Percentiles rank a stretch among this genome's conserved stretches.
phyloP scores from a whole-genome alignment of 1,140 invertebrate genomes.

The Leptonema lineaticorne region DNA sequence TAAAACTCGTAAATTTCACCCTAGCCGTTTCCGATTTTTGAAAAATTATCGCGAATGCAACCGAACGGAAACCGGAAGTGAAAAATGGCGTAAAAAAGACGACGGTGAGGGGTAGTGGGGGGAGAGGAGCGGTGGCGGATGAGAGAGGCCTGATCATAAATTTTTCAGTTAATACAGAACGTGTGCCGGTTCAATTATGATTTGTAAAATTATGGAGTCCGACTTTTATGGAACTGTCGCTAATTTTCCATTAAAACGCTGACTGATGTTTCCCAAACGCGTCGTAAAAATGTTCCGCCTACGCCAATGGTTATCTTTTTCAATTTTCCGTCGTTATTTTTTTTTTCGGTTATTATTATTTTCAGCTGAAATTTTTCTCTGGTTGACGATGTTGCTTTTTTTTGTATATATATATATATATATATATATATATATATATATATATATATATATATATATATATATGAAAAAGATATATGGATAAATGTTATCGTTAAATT shows the following conservation, averaged over 20 bases:
- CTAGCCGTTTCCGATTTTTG: no score
- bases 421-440: not conserved
- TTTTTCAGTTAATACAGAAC: not conserved
- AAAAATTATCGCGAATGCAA: no score
- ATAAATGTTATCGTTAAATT: not conserved
- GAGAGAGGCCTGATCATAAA: no score
- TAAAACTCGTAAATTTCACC: no score
- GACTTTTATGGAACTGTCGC: conserved; percentile 3
- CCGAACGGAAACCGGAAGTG: no score
- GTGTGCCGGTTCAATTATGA: not conserved
- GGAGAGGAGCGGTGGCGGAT: no score
- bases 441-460: not conserved
- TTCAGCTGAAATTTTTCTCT: not conserved
- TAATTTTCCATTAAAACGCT: conserved; percentile 21
- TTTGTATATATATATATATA: not conserved
- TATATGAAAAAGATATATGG: not conserved
- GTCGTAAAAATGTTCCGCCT: conserved; percentile 4
- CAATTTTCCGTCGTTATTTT: conserved; percentile 7
- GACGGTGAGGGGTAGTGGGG: no score
- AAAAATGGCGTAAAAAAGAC: no score
- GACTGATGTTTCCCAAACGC: conserved; percentile 13
- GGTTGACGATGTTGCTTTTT: not conserved
- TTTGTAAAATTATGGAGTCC: conserved; percentile 6
- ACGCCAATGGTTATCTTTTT: conserved; percentile 11
- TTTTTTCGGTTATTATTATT: not conserved